Percentiles rank a stretch among this genome's conserved stretches.
Conservation (phyloP, 2,888 invertebrate genomes). For the Agrilus biguttatus region DNA sequence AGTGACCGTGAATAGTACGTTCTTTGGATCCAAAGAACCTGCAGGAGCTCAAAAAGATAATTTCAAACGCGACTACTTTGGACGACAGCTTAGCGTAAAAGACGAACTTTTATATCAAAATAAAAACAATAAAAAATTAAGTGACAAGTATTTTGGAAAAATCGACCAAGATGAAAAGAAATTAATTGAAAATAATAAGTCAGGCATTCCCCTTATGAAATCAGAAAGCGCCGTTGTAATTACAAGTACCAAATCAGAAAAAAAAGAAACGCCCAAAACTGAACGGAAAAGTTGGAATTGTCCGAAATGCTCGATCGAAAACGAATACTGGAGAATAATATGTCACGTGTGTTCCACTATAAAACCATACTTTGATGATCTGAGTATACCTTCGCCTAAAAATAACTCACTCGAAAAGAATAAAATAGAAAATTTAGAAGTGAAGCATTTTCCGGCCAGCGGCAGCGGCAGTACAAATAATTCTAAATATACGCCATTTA, state of each 20-base stretch:
- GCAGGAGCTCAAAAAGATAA: conserved; percentile 14
- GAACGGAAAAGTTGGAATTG: conserved; percentile 40
- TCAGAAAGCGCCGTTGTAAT: conserved; percentile 27
- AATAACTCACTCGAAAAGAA: conserved; percentile 13
- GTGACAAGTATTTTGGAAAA: conserved; percentile 2
- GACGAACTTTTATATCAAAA: conserved; percentile 12
- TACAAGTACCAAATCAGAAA: conserved; percentile 13
- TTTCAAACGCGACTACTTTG: conserved; percentile 22
- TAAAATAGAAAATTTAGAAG: conserved; percentile 10
- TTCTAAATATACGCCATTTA: conserved; percentile 11
- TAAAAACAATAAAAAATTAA: conserved; percentile 5
- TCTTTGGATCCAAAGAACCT: conserved; percentile 28
- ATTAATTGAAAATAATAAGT: conserved; percentile 19
- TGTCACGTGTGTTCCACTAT: conserved; percentile 45
- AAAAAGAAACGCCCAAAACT: conserved; percentile 19
- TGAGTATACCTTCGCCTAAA: conserved; percentile 14
- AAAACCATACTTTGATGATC: conserved; percentile 33
- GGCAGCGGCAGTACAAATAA: conserved; percentile 7
- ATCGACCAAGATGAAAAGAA: conserved; percentile 4
- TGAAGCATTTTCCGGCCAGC: conserved; percentile 9
- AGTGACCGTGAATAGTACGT: conserved; percentile 34
- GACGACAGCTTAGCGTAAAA: conserved; percentile 17
- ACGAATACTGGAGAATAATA: conserved; percentile 44
- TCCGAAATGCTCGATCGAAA: conserved; percentile 43
- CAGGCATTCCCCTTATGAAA: conserved; percentile 23